phyloP scores from a whole-genome alignment of 2,888 invertebrate species.

The Cryptus armator region DNA sequence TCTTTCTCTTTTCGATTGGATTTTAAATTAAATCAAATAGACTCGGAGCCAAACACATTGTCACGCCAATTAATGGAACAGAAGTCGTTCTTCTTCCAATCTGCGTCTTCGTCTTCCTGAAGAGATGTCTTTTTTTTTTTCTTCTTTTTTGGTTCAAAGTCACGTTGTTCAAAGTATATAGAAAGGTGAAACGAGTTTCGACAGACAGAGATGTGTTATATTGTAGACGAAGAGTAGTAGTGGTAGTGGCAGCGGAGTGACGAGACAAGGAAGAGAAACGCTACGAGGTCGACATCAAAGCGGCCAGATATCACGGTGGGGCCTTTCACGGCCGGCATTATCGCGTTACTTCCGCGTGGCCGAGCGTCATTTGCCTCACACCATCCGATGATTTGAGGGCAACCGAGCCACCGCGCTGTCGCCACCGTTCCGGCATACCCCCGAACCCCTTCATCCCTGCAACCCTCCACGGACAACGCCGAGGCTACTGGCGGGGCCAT shows the following conservation, averaged over 20 bases:
- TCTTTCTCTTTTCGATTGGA: not conserved
- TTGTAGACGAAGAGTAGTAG: not conserved
- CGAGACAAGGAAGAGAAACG: slow-evolving; percentile 49
- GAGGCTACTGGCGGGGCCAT: slow-evolving; percentile 55
- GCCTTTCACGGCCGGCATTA: slow-evolving; percentile 82
- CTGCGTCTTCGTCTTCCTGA: not conserved
- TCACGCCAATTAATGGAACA: not conserved
- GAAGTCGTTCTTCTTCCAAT: slow-evolving; percentile 3
- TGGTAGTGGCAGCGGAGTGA: slow-evolving; percentile 19
- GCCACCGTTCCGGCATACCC: slow-evolving; percentile 69
- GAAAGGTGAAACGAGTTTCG: slow-evolving; percentile 24
- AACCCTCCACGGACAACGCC: slow-evolving; percentile 17
- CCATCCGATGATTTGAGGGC: slow-evolving; percentile 84
- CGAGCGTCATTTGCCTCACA: slow-evolving; percentile 82
- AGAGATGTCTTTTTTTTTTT: not conserved
- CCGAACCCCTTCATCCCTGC: slow-evolving; percentile 63
- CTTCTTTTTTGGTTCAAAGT: not conserved
- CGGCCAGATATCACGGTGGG: slow-evolving; percentile 79
- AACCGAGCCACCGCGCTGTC: slow-evolving; percentile 75
- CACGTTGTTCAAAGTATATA: slow-evolving; percentile 4
- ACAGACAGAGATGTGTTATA: not conserved
- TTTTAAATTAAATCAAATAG: not conserved
- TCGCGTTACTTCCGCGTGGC: slow-evolving; percentile 83
- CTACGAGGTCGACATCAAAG: slow-evolving; percentile 78
- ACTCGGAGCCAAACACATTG: not conserved